Conservation (phyloP, 2,888 invertebrate genomes). For the Drosophila meridiana region DNA sequence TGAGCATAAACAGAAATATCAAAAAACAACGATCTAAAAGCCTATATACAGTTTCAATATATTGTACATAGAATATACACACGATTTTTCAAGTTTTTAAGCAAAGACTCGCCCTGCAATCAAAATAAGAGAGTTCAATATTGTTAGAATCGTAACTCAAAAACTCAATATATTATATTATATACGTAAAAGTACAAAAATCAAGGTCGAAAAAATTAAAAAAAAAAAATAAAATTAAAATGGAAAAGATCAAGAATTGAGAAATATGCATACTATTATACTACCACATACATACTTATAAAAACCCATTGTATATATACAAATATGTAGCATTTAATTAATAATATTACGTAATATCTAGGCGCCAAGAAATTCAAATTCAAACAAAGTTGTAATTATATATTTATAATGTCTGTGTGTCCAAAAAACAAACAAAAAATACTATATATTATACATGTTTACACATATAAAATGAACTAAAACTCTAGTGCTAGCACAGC, state of each 20-base stretch:
- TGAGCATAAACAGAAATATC: conserved; percentile 31
- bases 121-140: conserved; percentile 45
- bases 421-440: conserved; percentile 33
- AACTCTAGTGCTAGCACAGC: conserved; percentile 50
- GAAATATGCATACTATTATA: conserved; percentile 14
- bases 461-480: conserved; percentile 14
- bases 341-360: conserved; percentile 20
- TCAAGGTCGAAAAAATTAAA: conserved; percentile 31
- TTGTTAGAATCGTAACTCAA: conserved; percentile 30
- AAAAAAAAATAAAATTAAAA: conserved; percentile 6
- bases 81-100: conserved; percentile 18
- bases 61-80: conserved; percentile 16
- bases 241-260: neutral
- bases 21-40: conserved; percentile 16
- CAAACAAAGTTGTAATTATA: conserved; percentile 44
- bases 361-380: conserved; percentile 27
- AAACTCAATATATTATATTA: conserved; percentile 54
- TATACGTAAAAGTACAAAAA: conserved; percentile 62
- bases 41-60: conserved; percentile 21
- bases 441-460: conserved; percentile 31
- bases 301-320: conserved; percentile 43
- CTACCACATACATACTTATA: conserved; percentile 28
- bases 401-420: conserved; percentile 62
- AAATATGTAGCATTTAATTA: conserved; percentile 50
- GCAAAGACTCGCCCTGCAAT: conserved; percentile 46